Evolutionary conservation across 1,140 invertebrate species (phyloP).

Genomic region (Pararge aegeria): DNA sequence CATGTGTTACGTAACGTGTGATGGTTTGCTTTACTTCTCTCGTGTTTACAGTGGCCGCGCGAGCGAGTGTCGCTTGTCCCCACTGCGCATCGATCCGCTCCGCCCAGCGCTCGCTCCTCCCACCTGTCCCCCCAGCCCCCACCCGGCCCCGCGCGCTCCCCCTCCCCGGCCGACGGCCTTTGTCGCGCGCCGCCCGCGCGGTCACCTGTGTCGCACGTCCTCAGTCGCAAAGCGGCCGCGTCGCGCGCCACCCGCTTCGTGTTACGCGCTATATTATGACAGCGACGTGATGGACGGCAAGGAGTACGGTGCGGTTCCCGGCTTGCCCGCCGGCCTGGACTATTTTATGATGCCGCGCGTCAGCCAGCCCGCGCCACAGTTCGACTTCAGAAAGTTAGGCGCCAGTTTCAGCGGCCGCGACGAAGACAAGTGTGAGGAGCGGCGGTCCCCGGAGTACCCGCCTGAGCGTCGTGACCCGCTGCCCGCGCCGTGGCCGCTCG

Average conservation of each 20-base stretch:
- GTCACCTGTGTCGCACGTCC: slow-evolving; percentile 78
- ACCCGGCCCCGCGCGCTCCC: slow-evolving; percentile 38
- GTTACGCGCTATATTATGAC: slow-evolving; percentile 57
- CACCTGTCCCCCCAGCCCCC: slow-evolving; percentile 43
- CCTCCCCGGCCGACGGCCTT: slow-evolving; percentile 49
- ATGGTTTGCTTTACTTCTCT: slow-evolving; percentile 50
- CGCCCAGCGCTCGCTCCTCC: slow-evolving; percentile 72
- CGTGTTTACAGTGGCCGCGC: slow-evolving; percentile 65
- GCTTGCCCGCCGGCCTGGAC: slow-evolving; percentile 71
- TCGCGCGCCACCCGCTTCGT: slow-evolving; percentile 69
- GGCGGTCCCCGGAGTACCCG: slow-evolving; percentile 59
- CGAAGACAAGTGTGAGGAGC: slow-evolving; percentile 62
- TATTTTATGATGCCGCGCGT: slow-evolving; percentile 77
- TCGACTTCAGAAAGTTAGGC: slow-evolving; percentile 78
- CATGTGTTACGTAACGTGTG: slow-evolving; percentile 68
- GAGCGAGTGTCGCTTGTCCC: slow-evolving; percentile 72
- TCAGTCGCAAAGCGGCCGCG: slow-evolving; percentile 76
- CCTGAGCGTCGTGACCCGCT: slow-evolving; percentile 62
- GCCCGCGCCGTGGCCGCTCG: slow-evolving; percentile 84
- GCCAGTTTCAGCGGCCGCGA: slow-evolving; percentile 75
- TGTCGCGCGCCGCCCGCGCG: slow-evolving; percentile 71
- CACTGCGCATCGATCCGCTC: slow-evolving; percentile 75
- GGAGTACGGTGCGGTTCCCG: slow-evolving; percentile 68
- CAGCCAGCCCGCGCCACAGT: slow-evolving; percentile 66
- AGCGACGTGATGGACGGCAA: slow-evolving; percentile 73